Base-by-base conservation (phyloP, 2,113 vertebrate species). In the Girardinichthys multiradiatus region DNA sequence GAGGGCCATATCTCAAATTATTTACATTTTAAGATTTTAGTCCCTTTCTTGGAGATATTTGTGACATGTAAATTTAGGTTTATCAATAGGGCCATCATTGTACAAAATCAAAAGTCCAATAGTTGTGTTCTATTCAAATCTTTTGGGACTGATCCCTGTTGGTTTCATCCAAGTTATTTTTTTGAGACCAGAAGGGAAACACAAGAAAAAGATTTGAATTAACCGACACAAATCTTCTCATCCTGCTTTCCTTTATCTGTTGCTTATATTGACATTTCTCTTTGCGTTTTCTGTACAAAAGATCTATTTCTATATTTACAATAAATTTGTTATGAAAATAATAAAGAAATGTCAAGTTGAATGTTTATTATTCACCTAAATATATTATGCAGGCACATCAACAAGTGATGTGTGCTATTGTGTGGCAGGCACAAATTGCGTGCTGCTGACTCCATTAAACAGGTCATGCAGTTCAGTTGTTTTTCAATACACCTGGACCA, bases 241-340 rank as follows among this genome's bases (percentile, higher is more conserved):
- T 83, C 80, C 77, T 76, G 75, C 70, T 86, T 92, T 70, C 81
- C 68, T 87, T 76, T 70, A 71, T 90, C 68, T 88, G 87, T 91
- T 90, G 85, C 89, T 90, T 76, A 81, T 85, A 86, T 80, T 89
- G 82, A 90, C 87, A 85, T 90, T 88, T 85, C 77, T 70, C 87
- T 86, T 87, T 91, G 88, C 84, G 39, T 88, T 92, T 94, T 94
- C 92, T 95, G 92, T 93, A 94, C 84, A 92, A 94, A 94, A 94
- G 90, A 94, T 94, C 92, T 88, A 94, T 94, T 94, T 94, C 90
- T 95, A 95, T 95, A 94, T 94, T 95, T 95, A 92, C 92, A 94
- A 95, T 95, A 94, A 92, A 94, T 94, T 94, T 95, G 74, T 93
- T 90, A 90, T 86, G 77, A 92, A 92, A 92, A 85, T 4, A 14